Base-by-base conservation (phyloP, 2,797 vertebrate genomes). In the Tangara arthus region DNA sequence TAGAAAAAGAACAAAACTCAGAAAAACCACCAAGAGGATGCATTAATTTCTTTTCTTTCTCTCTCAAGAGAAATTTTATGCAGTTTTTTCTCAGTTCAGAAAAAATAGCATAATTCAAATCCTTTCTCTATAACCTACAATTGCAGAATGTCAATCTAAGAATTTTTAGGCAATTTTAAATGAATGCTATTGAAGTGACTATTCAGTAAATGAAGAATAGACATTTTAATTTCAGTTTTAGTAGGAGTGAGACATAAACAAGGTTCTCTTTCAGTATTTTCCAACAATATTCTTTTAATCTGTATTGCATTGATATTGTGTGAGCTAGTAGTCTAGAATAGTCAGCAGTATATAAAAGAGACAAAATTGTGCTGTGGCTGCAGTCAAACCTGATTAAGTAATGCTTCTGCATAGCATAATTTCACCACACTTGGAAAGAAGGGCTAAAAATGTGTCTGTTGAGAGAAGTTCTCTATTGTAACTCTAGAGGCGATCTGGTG, bases 341-440 rank as follows among this genome's bases (percentile, higher is more conserved):
- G 57, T 57, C 23, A 1, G 68, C 57, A 79, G 66, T 88, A 41
- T 80, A 79, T 83, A 55, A 93, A 87, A 93, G 83, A 90, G 85
- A 72, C 35, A 64, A 88, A 94, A 91, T 84, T 91, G 60, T 89
- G 83, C 41, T 95, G 75, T 93, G 76, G 69, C 88, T 95, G 77
- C 83, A 93, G 94, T 96, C 87, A 96, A 95, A 95, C 90, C 73
- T 89, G 93, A 95, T 96, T 96, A 95, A 88, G 57, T 95, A 94
- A 82, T 64, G 73, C 49, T 63, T 88, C 87, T 88, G 55, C 92
- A 90, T 71, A 93, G 61, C 30, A 60, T 92, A 91, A 91, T 76
- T 94, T 96, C 28, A 9, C 81, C 41, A 86, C 73, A 91, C 59
- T 77, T 91, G 81, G 89, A 93, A 89, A 89, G 34, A 87, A 44